Conservation (phyloP, 1,140 invertebrate genomes). For the Nixonia krombeini region DNA sequence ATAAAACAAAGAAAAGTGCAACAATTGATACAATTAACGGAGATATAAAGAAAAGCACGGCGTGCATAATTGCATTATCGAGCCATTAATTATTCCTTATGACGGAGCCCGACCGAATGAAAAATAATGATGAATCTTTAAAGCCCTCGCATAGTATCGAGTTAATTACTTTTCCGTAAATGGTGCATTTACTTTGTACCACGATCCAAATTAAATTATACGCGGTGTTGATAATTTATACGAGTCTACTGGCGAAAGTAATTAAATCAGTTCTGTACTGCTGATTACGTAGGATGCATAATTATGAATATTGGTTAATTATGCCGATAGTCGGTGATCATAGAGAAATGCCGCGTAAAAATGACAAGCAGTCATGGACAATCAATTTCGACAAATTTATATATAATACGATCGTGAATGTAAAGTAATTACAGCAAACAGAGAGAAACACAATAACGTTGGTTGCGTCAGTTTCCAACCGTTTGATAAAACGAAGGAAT, state of each 20-base stretch:
- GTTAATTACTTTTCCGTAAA: slow-evolving; percentile 40
- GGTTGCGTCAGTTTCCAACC: no score
- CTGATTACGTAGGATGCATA: slow-evolving; percentile 43
- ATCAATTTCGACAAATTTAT: no score
- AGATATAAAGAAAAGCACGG: not conserved
- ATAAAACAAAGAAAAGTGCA: no score
- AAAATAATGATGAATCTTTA: slow-evolving; percentile 37
- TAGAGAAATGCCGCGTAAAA: no score
- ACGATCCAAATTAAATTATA: slow-evolving; percentile 42
- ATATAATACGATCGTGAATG: no score
- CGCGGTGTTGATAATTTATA: slow-evolving; percentile 42
- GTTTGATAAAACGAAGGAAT: no score
- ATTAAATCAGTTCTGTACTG: slow-evolving; percentile 45
- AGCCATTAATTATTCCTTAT: slow-evolving; percentile 21
- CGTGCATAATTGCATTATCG: slow-evolving; percentile 11
- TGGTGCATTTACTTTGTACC: slow-evolving; percentile 49
- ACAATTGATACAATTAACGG: not conserved
- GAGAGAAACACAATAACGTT: no score
- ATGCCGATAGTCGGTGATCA: no score
- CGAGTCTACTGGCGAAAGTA: slow-evolving; percentile 48
- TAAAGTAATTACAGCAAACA: no score
- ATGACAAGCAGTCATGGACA: no score
- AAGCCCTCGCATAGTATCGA: slow-evolving; percentile 32
- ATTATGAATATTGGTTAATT: slow-evolving; percentile 42
- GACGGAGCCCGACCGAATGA: slow-evolving; percentile 3